These are phyloP conservation scores for Phoeniculus purpureus DNA, from an alignment of 2,797 vertebrate species.

Conservation along the genomic window DNA sequence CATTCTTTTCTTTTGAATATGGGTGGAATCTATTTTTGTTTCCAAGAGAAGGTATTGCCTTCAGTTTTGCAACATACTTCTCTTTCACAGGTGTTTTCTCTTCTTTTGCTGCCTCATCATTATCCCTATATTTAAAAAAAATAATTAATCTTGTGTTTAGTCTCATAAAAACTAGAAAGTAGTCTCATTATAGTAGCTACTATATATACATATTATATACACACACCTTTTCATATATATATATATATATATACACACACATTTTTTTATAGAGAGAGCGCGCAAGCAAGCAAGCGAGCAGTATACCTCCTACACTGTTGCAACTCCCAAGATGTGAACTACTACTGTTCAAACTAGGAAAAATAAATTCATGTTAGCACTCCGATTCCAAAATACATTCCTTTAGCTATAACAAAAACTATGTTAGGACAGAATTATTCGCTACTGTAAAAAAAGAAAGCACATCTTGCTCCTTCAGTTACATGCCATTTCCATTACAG, in stretches of 20 bases:
- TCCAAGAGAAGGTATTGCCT: constrained; percentile 78
- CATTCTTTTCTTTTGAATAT: constrained; percentile 91
- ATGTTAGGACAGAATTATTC: neutral
- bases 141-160: neutral
- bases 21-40: constrained; percentile 91
- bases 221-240: too few species aligned
- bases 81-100: constrained; percentile 89
- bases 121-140: constrained; percentile 74
- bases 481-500: neutral
- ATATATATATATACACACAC: too few species aligned
- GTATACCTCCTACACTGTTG: neutral
- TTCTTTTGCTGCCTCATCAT: constrained; percentile 81
- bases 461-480: neutral
- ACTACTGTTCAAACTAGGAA: neutral
- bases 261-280: too few species aligned
- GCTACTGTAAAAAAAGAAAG: neutral
- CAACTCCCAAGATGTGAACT: neutral
- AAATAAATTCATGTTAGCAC: neutral
- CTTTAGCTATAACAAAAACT: neutral
- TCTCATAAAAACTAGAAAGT: too few species aligned
- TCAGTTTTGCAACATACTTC: constrained; percentile 73
- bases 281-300: neutral
- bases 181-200: neutral
- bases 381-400: neutral
- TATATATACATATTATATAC: neutral